Evolutionary conservation across 2,888 invertebrate species (phyloP).

Genomic region (Cosmopolites sordidus): DNA sequence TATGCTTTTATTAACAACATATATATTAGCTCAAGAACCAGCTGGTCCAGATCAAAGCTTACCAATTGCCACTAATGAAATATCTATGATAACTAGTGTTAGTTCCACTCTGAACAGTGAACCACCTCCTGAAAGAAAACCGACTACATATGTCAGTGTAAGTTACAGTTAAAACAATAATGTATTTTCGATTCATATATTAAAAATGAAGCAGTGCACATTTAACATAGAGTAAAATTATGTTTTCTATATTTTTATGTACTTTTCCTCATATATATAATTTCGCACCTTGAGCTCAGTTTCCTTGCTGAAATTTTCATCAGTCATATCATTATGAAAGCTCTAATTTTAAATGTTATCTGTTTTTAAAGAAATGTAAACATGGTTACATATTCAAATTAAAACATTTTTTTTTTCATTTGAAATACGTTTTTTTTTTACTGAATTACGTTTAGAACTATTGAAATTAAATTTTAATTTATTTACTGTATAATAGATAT

Average conservation of each 20-base stretch:
- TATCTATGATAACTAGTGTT: constrained; percentile 5
- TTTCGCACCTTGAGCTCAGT: too few relatives aligned
- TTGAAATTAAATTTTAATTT: neutral
- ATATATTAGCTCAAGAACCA: constrained; percentile 50
- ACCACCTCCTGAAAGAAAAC: constrained; percentile 18
- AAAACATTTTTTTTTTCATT: neutral
- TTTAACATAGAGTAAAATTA: too few relatives aligned
- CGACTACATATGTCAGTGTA: constrained; percentile 15
- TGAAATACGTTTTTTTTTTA: neutral
- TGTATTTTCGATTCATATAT: neutral
- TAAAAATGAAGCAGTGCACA: neutral
- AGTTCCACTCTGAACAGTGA: constrained; percentile 4
- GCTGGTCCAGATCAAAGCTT: constrained; percentile 54
- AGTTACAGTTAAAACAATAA: constrained; percentile 2
- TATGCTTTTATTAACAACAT: neutral
- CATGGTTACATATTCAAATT: too few relatives aligned
- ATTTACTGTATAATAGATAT: constrained; percentile 3
- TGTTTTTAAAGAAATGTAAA: too few relatives aligned
- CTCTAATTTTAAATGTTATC: too few relatives aligned
- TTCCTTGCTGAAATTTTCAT: too few relatives aligned
- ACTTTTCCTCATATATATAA: too few relatives aligned
- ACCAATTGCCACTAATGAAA: constrained; percentile 51
- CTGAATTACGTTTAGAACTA: too few relatives aligned
- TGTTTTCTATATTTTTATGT: too few relatives aligned
- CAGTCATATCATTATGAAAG: too few relatives aligned